Percentiles rank a stretch among this genome's conserved stretches.
These are phyloP conservation scores for Trachops cirrhosus DNA, from an alignment of 2,797 vertebrate species.

Conservation along the genomic window DNA sequence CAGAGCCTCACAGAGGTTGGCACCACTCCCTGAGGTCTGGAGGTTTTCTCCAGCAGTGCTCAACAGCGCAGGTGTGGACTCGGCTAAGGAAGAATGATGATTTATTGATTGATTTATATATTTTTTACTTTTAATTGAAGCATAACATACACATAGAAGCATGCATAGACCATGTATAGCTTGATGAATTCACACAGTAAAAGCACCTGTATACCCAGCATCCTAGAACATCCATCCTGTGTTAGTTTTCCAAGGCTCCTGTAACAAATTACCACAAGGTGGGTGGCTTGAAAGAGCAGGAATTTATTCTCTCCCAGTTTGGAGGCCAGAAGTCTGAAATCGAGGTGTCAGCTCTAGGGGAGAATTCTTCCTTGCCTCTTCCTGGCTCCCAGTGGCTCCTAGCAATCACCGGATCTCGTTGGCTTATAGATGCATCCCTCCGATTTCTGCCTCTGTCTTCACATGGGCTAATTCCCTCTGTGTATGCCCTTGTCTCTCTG, in stretches of 20 bases:
- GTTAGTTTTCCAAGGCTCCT: background rate
- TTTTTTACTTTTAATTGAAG: background rate
- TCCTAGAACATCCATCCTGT: background rate
- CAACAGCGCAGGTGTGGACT: background rate
- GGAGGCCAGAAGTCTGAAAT: background rate
- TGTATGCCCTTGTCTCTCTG: background rate
- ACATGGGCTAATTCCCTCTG: background rate
- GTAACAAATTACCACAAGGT: background rate
- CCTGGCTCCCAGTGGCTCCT: background rate
- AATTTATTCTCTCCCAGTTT: background rate
- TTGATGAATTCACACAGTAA: background rate
- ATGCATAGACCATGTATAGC: background rate
- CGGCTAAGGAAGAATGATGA: background rate
- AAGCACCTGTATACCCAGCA: background rate
- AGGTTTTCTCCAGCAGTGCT: background rate
- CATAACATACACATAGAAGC: background rate
- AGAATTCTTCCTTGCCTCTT: background rate
- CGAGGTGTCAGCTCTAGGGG: background rate
- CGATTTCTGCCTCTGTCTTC: background rate
- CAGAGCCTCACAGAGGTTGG: background rate
- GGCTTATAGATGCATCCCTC: background rate
- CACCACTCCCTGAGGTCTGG: background rate
- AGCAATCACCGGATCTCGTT: background rate
- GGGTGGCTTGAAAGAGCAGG: background rate
- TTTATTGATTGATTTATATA: background rate